Percentiles rank a stretch among this genome's conserved stretches.
Conservation (phyloP, 2,797 vertebrate genomes). For the Podarcis lilfordi region DNA sequence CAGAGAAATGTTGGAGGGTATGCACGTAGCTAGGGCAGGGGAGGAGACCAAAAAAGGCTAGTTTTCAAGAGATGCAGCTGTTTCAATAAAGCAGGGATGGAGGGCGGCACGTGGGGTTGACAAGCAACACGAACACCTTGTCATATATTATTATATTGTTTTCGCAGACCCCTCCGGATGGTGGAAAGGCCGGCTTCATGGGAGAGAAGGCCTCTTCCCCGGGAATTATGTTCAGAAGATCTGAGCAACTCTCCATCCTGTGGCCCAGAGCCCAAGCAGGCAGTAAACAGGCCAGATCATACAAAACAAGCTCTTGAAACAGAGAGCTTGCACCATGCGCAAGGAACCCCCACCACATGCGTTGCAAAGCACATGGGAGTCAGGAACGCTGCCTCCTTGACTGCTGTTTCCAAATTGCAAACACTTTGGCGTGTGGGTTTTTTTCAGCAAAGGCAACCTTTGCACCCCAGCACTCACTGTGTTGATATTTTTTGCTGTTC, state of each 20-base stretch:
- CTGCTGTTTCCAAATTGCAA: neutral
- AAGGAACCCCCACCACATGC: too few relatives aligned
- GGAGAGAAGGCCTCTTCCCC: slow-evolving; percentile 93
- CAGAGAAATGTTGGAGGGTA: too few relatives aligned
- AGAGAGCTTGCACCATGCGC: neutral
- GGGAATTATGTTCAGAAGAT: slow-evolving; percentile 98
- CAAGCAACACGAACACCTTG: too few relatives aligned
- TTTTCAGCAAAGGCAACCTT: neutral
- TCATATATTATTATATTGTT: too few relatives aligned
- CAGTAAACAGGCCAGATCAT: neutral
- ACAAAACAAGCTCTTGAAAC: neutral
- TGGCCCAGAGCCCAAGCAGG: too few relatives aligned
- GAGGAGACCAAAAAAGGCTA: too few relatives aligned
- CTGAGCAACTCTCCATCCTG: slow-evolving; percentile 70
- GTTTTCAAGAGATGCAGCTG: too few relatives aligned
- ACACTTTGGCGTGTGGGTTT: too few relatives aligned
- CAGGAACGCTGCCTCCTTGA: neutral
- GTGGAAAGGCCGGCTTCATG: slow-evolving; percentile 91
- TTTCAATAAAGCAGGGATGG: too few relatives aligned
- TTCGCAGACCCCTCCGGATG: slow-evolving; percentile 89
- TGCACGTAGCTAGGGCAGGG: too few relatives aligned
- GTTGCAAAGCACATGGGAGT: neutral
- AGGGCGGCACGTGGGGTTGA: too few relatives aligned
- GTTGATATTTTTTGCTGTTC: neutral
- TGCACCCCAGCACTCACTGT: too few relatives aligned